Conservation (phyloP, 2,888 invertebrate genomes). For the Eudasyphora cyanicolor region DNA sequence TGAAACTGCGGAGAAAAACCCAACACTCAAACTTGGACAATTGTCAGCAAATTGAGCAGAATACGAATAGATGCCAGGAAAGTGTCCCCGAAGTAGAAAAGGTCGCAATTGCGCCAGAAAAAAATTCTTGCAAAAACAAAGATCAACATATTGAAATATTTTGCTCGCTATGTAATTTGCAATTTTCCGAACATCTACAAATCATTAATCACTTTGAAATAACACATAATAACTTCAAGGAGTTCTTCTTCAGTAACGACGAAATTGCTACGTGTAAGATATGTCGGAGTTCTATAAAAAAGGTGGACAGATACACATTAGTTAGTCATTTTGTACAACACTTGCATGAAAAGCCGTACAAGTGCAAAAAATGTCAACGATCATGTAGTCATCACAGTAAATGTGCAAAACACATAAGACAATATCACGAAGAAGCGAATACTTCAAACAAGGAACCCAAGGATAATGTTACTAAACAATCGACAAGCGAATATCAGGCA, state of each 20-base stretch:
- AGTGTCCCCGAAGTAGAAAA: not conserved
- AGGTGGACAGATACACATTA: not conserved
- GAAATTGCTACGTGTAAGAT: not conserved
- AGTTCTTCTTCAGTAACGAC: not conserved
- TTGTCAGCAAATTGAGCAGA: not conserved
- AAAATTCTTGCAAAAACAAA: not conserved
- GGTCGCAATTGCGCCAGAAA: not conserved
- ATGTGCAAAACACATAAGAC: not conserved
- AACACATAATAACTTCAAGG: not conserved
- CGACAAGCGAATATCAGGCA: slow-evolving; percentile 40
- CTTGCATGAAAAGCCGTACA: not conserved
- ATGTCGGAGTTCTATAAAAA: not conserved
- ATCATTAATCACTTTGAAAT: slow-evolving; percentile 4
- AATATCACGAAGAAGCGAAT: slow-evolving; percentile 17
- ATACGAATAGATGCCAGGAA: not conserved
- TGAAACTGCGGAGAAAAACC: not conserved
- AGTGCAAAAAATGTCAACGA: not conserved
- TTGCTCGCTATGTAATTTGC: slow-evolving; percentile 39
- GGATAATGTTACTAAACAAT: not conserved
- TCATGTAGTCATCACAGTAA: not conserved
- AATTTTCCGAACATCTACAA: not conserved
- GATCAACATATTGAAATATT: not conserved
- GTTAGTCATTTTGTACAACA: not conserved
- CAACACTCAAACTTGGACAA: not conserved
- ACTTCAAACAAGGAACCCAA: slow-evolving; percentile 23